Evolutionary conservation across 2,797 vertebrate species (phyloP).

Genomic region (Danio choprae): DNA sequence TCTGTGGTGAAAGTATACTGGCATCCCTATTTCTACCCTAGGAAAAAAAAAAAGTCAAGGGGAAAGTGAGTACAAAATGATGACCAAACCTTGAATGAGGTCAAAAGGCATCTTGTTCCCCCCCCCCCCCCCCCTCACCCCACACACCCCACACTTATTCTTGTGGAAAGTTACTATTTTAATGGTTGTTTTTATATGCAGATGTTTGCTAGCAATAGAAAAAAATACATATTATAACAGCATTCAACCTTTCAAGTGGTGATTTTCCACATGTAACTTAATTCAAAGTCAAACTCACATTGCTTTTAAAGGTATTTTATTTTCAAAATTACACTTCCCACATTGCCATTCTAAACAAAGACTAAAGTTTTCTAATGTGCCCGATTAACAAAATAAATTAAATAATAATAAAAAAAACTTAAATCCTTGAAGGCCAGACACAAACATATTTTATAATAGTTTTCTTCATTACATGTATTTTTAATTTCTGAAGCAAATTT

Average conservation of each 20-base stretch:
- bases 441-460: conserved; percentile 38
- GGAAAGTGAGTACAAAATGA: too few species aligned
- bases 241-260: not conserved
- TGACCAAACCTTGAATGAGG: too few species aligned
- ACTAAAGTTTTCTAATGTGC: conserved; percentile 86
- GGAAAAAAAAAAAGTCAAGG: too few species aligned
- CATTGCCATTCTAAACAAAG: conserved; percentile 70
- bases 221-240: too few species aligned
- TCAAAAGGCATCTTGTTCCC: too few species aligned
- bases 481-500: conserved; percentile 69
- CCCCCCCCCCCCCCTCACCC: too few species aligned
- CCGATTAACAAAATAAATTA: conserved; percentile 90
- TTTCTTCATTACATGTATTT: conserved; percentile 59
- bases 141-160: too few species aligned
- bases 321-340: conserved; percentile 59
- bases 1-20: too few species aligned
- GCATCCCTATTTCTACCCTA: too few species aligned
- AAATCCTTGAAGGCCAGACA: conserved; percentile 86
- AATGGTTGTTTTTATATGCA: too few species aligned
- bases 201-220: not conserved
- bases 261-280: not conserved
- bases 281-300: conserved; percentile 25
- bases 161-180: too few species aligned
- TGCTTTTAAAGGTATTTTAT: conserved; percentile 57
- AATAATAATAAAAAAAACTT: conserved; percentile 68